Percentiles rank a stretch among this genome's conserved stretches.
These are phyloP conservation scores for Takifugu bimaculatus DNA, from an alignment of 2,113 vertebrate species.

Conservation along the genomic window DNA sequence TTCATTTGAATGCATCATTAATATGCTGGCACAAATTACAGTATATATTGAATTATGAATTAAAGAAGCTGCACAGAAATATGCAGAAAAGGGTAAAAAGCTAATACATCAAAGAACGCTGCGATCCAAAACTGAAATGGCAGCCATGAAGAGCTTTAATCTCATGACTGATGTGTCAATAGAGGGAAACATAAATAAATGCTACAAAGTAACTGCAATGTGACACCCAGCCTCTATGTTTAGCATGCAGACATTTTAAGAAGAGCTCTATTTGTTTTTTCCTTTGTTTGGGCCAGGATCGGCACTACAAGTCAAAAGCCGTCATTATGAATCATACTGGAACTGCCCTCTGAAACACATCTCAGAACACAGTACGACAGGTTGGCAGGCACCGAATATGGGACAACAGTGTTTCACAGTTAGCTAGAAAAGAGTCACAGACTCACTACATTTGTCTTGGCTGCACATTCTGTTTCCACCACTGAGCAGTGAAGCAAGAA, in stretches of 20 bases:
- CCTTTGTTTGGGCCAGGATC: no score
- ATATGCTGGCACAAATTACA: constrained; percentile 1
- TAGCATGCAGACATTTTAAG: not conserved
- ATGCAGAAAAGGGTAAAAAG: constrained; percentile 5
- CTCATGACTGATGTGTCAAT: constrained; percentile 9
- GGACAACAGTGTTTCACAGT: no score
- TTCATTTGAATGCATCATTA: constrained; percentile 24
- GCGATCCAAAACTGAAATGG: constrained; percentile 20
- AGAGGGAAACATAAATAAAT: constrained; percentile 3
- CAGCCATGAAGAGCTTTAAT: constrained; percentile 12
- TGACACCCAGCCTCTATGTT: constrained; percentile 5
- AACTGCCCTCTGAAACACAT: no score
- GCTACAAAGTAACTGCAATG: not conserved
- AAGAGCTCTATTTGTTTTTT: no score
- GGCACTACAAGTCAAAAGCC: not conserved
- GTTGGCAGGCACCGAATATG: no score
- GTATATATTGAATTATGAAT: constrained; percentile 8
- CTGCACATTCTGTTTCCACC: no score
- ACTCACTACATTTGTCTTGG: no score
- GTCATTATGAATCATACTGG: no score
- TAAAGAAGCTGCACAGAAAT: not conserved
- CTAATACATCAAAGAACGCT: constrained; percentile 6
- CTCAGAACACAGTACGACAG: no score
- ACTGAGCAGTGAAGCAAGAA: no score
- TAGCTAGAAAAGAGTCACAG: no score